These are phyloP conservation scores for Phaedon cochleariae DNA, from an alignment of 2,888 invertebrate genomes.

Conservation along the genomic window DNA sequence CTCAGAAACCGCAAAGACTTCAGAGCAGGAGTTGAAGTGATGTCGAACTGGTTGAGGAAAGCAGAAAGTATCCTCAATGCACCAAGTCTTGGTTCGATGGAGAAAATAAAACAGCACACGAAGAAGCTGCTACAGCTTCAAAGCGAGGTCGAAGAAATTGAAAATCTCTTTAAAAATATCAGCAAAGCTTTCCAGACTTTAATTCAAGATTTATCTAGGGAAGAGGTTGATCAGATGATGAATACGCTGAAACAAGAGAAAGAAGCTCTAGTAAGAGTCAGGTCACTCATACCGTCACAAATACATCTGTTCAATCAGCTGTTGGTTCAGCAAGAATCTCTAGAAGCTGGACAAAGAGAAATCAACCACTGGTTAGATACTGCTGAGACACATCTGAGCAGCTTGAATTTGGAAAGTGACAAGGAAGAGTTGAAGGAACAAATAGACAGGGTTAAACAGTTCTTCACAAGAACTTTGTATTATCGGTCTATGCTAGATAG, in stretches of 20 bases:
- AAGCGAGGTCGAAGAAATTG: constrained; percentile 84
- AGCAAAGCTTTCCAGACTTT: constrained; percentile 92
- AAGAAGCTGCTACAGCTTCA: constrained; percentile 80
- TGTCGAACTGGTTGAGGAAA: constrained; percentile 81
- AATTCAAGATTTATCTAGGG: constrained; percentile 87
- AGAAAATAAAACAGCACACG: constrained; percentile 82
- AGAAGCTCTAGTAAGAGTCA: constrained; percentile 84
- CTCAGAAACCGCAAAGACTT: constrained; percentile 83
- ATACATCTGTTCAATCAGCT: constrained; percentile 84
- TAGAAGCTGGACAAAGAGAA: constrained; percentile 88
- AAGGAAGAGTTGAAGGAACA: constrained; percentile 79
- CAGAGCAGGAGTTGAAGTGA: constrained; percentile 74
- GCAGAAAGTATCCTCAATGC: constrained; percentile 77
- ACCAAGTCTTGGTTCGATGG: constrained; percentile 77
- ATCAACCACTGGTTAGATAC: constrained; percentile 87
- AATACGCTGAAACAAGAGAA: constrained; percentile 86
- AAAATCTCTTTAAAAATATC: constrained; percentile 88
- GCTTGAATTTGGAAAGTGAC: constrained; percentile 68
- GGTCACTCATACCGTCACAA: constrained; percentile 83
- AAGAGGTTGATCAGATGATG: constrained; percentile 93
- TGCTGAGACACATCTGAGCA: constrained; percentile 78
- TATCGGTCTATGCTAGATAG: constrained; percentile 94
- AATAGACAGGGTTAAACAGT: constrained; percentile 82
- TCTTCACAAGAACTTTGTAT: constrained; percentile 88
- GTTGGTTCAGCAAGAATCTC: constrained; percentile 86